A percentile compares a stretch with the other conserved stretches of the same genome.
phyloP scores from a whole-genome alignment of 2,113 vertebrate genomes.

The Halcyon malimbica region DNA sequence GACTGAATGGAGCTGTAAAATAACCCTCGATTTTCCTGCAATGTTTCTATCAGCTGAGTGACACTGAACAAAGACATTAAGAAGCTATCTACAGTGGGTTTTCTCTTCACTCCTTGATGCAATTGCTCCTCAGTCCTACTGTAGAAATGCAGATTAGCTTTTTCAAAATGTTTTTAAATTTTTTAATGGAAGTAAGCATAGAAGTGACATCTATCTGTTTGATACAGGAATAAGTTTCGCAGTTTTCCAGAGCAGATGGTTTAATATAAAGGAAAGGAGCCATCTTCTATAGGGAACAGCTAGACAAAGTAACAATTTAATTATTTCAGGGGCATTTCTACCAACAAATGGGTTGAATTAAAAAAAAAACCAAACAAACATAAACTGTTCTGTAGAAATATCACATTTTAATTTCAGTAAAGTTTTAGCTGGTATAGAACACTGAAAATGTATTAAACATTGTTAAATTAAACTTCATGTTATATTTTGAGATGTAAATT shows the following conservation, averaged over 20 bases:
- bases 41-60: background rate
- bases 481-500: background rate
- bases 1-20: background rate
- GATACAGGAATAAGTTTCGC: background rate
- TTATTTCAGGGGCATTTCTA: background rate
- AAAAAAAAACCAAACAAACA: background rate
- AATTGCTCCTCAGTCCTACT: background rate
- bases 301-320: background rate
- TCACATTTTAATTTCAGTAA: background rate
- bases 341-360: background rate
- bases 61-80: background rate
- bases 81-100: background rate
- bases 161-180: background rate
- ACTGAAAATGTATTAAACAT: background rate
- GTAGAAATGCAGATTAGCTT: background rate
- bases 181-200: background rate
- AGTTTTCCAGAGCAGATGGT: background rate
- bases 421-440: background rate
- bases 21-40: background rate
- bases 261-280: background rate
- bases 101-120: background rate
- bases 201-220: background rate
- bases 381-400: background rate
- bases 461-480: background rate
- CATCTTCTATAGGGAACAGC: background rate